These are phyloP conservation scores for Neoascia interrupta DNA, from an alignment of 2,888 invertebrate species.

Conservation along the genomic window DNA sequence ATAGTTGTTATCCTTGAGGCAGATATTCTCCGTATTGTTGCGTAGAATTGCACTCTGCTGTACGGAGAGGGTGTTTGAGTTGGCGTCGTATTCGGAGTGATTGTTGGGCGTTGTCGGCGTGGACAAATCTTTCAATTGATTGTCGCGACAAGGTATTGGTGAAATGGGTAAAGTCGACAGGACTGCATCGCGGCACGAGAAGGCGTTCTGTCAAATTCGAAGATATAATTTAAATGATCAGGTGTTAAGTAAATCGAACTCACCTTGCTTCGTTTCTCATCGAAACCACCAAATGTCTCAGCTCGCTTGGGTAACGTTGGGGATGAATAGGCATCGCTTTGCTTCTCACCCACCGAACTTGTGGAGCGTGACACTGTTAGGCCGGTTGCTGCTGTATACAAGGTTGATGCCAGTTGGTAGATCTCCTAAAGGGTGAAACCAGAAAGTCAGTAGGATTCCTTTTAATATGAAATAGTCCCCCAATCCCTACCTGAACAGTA, in stretches of 20 bases:
- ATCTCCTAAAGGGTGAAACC: slow-evolving; percentile 81
- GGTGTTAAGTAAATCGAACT: neutral
- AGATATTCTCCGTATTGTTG: slow-evolving; percentile 71
- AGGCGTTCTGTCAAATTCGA: slow-evolving; percentile 64
- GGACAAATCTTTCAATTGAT: slow-evolving; percentile 63
- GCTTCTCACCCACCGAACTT: slow-evolving; percentile 95
- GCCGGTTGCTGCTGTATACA: slow-evolving; percentile 85
- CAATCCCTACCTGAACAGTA: slow-evolving; percentile 74
- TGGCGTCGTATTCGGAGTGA: slow-evolving; percentile 71
- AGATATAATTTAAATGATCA: neutral
- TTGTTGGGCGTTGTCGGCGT: slow-evolving; percentile 50
- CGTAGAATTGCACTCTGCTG: slow-evolving; percentile 68
- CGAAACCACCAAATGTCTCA: slow-evolving; percentile 98
- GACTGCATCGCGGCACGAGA: slow-evolving; percentile 81
- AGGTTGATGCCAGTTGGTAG: slow-evolving; percentile 86
- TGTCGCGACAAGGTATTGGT: slow-evolving; percentile 74
- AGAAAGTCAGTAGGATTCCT: too few relatives aligned
- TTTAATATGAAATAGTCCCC: too few relatives aligned
- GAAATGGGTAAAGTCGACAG: slow-evolving; percentile 80
- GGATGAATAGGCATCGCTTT: slow-evolving; percentile 91
- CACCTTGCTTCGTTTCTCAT: slow-evolving; percentile 81
- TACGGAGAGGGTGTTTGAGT: slow-evolving; percentile 58
- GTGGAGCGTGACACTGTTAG: slow-evolving; percentile 92
- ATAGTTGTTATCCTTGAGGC: slow-evolving; percentile 79
- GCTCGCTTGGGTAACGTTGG: slow-evolving; percentile 94